Evolutionary conservation across 1,140 invertebrate species (phyloP).

Genomic region (Drosophila tropicalis): DNA sequence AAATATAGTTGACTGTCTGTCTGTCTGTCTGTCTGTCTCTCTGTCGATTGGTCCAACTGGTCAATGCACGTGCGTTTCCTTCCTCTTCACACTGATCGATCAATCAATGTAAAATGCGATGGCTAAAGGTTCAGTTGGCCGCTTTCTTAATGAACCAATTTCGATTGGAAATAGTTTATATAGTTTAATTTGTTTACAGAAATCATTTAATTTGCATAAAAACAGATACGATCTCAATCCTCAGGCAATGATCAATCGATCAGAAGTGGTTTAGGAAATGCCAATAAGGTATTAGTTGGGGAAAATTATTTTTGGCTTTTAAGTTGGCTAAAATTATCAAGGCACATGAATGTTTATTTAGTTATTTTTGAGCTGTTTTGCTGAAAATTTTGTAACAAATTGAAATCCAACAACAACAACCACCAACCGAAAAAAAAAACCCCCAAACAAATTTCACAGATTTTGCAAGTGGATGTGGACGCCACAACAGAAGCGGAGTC

Average conservation of each 20-base stretch:
- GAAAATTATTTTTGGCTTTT: background rate
- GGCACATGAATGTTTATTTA: background rate
- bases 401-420: conserved; percentile 29
- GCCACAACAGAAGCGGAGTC: conserved; percentile 58
- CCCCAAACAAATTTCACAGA: conserved; percentile 61
- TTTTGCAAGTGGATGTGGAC: conserved; percentile 70
- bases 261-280: background rate
- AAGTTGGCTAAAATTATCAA: background rate
- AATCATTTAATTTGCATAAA: conserved; percentile 13
- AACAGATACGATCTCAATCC: background rate
- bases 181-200: conserved; percentile 10
- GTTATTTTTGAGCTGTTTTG: background rate
- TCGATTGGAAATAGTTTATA: background rate
- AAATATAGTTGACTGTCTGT: background rate
- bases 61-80: conserved; percentile 11
- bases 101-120: conserved; percentile 20
- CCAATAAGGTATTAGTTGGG: background rate
- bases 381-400: conserved; percentile 30
- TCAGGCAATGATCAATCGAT: background rate
- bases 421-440: background rate
- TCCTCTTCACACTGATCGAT: conserved; percentile 10
- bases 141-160: conserved; percentile 8
- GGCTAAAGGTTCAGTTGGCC: conserved; percentile 5
- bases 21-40: background rate
- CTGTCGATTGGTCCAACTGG: background rate